Evolutionary conservation across 1,140 invertebrate genomes (phyloP).

Genomic region (Bradysia coprophila): DNA sequence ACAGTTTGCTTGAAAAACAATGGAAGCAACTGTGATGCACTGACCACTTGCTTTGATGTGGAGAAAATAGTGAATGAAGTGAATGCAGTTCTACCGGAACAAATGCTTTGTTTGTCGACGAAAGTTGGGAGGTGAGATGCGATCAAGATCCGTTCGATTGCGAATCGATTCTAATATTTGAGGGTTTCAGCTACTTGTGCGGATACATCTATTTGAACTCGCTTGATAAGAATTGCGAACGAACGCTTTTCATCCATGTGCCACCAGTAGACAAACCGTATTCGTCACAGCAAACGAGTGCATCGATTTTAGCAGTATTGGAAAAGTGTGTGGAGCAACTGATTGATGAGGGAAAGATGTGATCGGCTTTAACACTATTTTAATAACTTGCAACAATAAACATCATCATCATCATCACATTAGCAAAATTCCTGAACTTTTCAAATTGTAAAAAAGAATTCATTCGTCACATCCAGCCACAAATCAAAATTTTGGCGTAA

Average conservation of each 20-base stretch:
- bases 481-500: too few relatives aligned
- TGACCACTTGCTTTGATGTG: slow-evolving; percentile 26
- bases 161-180: background rate
- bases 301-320: slow-evolving; percentile 31
- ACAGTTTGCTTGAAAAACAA: slow-evolving; percentile 16
- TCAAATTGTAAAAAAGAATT: too few relatives aligned
- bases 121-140: background rate
- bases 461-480: too few relatives aligned
- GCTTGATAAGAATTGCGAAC: slow-evolving; percentile 24
- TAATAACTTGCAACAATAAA: too few relatives aligned
- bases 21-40: slow-evolving; percentile 10
- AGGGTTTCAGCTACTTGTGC: slow-evolving; percentile 29
- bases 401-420: too few relatives aligned
- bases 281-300: slow-evolving; percentile 25
- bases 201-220: slow-evolving; percentile 43
- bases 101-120: background rate
- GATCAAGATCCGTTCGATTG: background rate
- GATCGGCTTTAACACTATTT: too few relatives aligned
- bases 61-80: slow-evolving; percentile 25
- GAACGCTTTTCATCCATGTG: slow-evolving; percentile 38
- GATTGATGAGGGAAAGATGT: too few relatives aligned
- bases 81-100: slow-evolving; percentile 13
- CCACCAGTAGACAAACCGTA: slow-evolving; percentile 34
- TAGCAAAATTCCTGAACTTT: too few relatives aligned
- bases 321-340: slow-evolving; percentile 15